phyloP scores from a whole-genome alignment of 1,140 invertebrate species.

The Patella vulgata region DNA sequence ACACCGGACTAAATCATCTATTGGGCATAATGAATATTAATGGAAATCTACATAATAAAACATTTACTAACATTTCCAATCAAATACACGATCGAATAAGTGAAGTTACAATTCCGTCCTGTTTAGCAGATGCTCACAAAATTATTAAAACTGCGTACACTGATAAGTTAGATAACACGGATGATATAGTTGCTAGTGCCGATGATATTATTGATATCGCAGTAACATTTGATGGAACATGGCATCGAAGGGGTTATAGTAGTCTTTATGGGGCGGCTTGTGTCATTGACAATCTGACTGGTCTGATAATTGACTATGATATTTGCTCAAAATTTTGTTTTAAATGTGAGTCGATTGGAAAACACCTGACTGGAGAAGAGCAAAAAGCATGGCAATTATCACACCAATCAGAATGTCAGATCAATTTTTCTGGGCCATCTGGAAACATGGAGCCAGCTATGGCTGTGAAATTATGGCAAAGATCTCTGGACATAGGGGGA shows the following conservation, averaged over 20 bases:
- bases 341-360: not conserved
- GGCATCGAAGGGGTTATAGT: conserved; percentile 24
- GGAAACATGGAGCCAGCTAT: conserved; percentile 8
- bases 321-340: conserved; percentile 24
- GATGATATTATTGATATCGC: not conserved
- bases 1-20: too few relatives aligned
- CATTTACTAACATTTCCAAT: too few relatives aligned
- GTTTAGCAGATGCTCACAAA: too few relatives aligned
- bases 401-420: not conserved
- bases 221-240: conserved; percentile 30
- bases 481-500: not conserved
- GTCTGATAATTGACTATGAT: conserved; percentile 21
- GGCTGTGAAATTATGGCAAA: not conserved
- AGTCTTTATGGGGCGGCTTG: conserved; percentile 11
- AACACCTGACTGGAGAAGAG: not conserved
- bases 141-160: too few relatives aligned
- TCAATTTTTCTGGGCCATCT: conserved; percentile 4
- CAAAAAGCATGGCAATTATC: not conserved
- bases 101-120: too few relatives aligned
- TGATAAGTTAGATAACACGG: too few relatives aligned
- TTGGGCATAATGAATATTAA: too few relatives aligned
- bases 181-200: too few relatives aligned
- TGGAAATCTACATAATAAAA: too few relatives aligned
- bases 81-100: too few relatives aligned
- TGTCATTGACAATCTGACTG: conserved; percentile 21